phyloP scores from a whole-genome alignment of 2,113 vertebrate genomes.

The Todiramphus chloris region DNA sequence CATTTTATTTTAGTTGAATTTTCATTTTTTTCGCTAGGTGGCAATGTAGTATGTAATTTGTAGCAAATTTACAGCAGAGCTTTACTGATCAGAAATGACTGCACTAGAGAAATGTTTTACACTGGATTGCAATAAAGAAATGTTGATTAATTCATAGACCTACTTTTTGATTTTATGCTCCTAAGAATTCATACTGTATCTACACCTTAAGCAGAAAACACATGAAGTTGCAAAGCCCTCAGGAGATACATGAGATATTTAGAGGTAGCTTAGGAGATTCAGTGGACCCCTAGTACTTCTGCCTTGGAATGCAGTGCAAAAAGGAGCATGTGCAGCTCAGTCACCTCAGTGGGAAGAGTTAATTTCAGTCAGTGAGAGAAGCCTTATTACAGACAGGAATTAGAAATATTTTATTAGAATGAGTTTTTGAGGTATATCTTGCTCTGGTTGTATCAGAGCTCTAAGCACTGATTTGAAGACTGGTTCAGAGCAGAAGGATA shows the following conservation, averaged over 20 bases:
- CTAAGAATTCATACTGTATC: neutral
- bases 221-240: neutral
- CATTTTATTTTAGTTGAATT: neutral
- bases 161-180: neutral
- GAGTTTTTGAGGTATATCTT: neutral
- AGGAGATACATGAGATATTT: neutral
- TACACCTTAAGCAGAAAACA: neutral
- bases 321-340: neutral
- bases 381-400: neutral
- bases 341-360: neutral
- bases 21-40: conserved; percentile 41
- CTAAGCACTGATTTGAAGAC: neutral
- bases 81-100: neutral
- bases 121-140: neutral
- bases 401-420: neutral
- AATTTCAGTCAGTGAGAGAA: neutral
- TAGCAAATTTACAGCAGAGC: neutral
- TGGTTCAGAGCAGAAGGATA: neutral
- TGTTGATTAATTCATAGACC: neutral
- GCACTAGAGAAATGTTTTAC: neutral
- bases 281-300: neutral
- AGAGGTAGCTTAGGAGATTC: neutral
- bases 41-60: conserved; percentile 5
- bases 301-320: neutral
- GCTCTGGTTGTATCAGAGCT: neutral